Percentiles rank a stretch among this genome's conserved stretches.
phyloP scores from a whole-genome alignment of 2,888 invertebrate species.

The Callyntrura sp. region DNA sequence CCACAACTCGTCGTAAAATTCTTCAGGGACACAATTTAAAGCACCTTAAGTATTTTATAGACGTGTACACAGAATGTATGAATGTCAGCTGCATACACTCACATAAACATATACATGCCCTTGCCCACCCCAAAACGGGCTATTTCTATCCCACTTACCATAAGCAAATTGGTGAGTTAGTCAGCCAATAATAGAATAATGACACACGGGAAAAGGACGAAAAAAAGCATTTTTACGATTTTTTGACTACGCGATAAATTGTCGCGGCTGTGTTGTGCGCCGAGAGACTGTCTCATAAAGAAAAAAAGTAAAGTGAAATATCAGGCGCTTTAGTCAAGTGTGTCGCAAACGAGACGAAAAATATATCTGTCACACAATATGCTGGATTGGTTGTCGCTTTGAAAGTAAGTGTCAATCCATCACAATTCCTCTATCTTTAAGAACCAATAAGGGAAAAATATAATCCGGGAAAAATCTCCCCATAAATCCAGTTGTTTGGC shows the following conservation, averaged over 20 bases:
- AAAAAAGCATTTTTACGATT: background rate
- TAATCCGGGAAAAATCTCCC: constrained; percentile 59
- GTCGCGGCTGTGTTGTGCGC: background rate
- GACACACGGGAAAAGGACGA: background rate
- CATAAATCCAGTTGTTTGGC: constrained; percentile 58
- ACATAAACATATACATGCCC: constrained; percentile 11
- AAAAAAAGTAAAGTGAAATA: background rate
- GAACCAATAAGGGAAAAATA: constrained; percentile 64
- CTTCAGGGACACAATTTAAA: constrained; percentile 32
- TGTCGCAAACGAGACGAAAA: background rate
- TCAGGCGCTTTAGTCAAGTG: background rate
- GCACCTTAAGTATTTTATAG: constrained; percentile 14
- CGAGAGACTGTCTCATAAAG: background rate
- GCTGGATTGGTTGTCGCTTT: constrained; percentile 35
- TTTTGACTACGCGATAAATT: background rate
- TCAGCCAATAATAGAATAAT: constrained; percentile 49
- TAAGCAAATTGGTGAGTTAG: constrained; percentile 28
- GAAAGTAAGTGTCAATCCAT: constrained; percentile 61
- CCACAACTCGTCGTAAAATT: background rate
- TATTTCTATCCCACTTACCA: too few relatives aligned
- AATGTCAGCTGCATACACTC: constrained; percentile 54
- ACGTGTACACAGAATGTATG: constrained; percentile 51
- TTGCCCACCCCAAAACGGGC: background rate
- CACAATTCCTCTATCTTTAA: constrained; percentile 57
- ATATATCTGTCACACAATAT: constrained; percentile 59